These are phyloP conservation scores for Mantis religiosa DNA, from an alignment of 2,888 invertebrate genomes.

Conservation along the genomic window DNA sequence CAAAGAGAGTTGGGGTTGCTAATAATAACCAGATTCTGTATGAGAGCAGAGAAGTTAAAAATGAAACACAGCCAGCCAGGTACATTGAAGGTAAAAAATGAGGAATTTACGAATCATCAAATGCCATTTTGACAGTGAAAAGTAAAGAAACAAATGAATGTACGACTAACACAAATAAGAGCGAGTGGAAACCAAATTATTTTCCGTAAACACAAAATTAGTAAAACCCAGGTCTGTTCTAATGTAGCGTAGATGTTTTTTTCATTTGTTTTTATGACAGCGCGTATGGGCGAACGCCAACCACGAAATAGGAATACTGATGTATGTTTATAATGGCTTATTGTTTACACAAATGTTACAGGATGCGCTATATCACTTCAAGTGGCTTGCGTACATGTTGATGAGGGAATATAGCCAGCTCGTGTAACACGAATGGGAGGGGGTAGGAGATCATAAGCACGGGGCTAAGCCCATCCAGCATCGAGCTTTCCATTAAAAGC, in stretches of 20 bases:
- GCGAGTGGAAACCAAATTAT: background rate
- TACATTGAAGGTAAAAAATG: too few relatives aligned
- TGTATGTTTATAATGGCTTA: background rate
- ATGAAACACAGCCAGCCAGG: too few relatives aligned
- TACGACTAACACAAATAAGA: background rate
- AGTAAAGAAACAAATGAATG: too few relatives aligned
- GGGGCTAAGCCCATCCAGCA: background rate
- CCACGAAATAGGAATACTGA: background rate
- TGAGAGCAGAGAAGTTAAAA: too few relatives aligned
- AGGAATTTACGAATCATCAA: too few relatives aligned
- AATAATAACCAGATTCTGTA: too few relatives aligned
- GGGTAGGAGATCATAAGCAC: too few relatives aligned
- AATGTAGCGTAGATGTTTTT: background rate
- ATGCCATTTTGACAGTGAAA: too few relatives aligned
- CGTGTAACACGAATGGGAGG: background rate
- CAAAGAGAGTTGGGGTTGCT: too few relatives aligned
- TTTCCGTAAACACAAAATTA: background rate
- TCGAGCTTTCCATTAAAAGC: background rate
- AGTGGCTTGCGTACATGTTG: background rate
- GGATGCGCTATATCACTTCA: background rate
- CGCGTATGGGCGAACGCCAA: background rate
- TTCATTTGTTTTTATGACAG: background rate
- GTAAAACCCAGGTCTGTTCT: background rate
- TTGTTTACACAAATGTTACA: background rate
- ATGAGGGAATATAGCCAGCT: background rate